These are phyloP conservation scores for Petaurus breviceps DNA, from an alignment of 2,113 vertebrate genomes.

Conservation along the genomic window DNA sequence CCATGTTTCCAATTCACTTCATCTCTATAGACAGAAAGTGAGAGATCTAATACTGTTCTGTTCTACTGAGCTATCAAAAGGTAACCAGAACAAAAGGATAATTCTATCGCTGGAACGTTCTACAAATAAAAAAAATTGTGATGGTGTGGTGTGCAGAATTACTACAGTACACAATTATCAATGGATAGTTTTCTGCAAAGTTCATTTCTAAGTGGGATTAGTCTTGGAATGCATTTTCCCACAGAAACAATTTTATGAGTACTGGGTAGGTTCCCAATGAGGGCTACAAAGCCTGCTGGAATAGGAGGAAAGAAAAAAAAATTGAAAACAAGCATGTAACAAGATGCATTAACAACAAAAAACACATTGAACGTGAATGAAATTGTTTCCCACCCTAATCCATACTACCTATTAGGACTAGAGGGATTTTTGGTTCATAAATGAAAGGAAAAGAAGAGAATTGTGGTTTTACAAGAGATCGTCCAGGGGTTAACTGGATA, in stretches of 20 bases:
- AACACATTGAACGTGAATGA: not conserved
- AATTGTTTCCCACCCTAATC: not conserved
- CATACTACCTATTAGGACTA: not conserved
- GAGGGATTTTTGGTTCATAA: no score
- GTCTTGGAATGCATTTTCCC: conserved; percentile 42
- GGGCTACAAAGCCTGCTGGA: not conserved
- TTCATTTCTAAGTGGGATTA: conserved; percentile 39
- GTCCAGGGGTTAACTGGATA: not conserved
- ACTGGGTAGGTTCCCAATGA: not conserved
- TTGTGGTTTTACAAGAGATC: no score
- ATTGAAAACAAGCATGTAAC: not conserved
- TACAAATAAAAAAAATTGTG: conserved; percentile 22
- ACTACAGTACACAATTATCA: not conserved
- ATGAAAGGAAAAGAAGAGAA: no score
- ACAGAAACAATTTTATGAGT: not conserved
- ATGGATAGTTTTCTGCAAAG: conserved; percentile 19
- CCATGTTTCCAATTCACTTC: not conserved
- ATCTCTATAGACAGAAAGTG: not conserved
- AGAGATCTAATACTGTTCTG: not conserved
- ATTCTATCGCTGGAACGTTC: not conserved
- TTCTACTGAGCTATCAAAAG: not conserved
- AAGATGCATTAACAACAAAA: not conserved
- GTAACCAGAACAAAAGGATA: not conserved
- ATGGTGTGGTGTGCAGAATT: not conserved
- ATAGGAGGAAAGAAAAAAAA: not conserved